Base-by-base conservation (phyloP, 2,888 invertebrate species). In the Balanococcus diminutus region DNA sequence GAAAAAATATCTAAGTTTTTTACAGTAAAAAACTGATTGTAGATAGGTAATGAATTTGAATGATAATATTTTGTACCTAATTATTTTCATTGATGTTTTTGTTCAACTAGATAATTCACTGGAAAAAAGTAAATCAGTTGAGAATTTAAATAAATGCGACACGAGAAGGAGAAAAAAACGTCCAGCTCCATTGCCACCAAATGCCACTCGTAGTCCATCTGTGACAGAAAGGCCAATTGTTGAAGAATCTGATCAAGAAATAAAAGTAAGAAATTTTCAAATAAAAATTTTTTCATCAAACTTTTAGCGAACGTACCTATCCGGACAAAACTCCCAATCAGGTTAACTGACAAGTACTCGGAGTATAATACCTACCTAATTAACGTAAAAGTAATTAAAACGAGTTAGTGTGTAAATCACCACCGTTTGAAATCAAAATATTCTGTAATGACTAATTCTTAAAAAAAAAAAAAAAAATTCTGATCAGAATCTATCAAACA, bases 111-210 rank as follows among this genome's bases (percentile, higher is more conserved):
- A 36, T 79, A 36, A 79, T 19, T 79, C 36, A 79, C 11, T 79
- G 9, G 75, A 79, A 36, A 79, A 79, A 79, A 36, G 32, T 36
- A 36, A 36, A 79, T 79, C 51, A 5, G 51, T 32, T 56, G 51
- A 82, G 56, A 11, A 46, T 28, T 31, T 46, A 22, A 82, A 51
- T 28, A 82, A 82, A 82, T 56, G 31, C n/a, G 82, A 82, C 46
- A 28, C 82, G 2, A 51, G 32, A 56, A 46, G 56, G 32, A 25
- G 82, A 31, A 82, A 82, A 31, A 82, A 82, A 82, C 46, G 82
- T n/a, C 82, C 82, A 31, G 82, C 82, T 51, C 82, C 82, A 16
- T n/a, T 56, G 31, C 82, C 82, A 82, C 82, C 82, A 8, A 82
- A 16, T n/a, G 28, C 82, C 19, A 11, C 6, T 79, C 36, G 8